Conservation (phyloP, 2,888 invertebrate genomes). For the Andrena fulva region DNA sequence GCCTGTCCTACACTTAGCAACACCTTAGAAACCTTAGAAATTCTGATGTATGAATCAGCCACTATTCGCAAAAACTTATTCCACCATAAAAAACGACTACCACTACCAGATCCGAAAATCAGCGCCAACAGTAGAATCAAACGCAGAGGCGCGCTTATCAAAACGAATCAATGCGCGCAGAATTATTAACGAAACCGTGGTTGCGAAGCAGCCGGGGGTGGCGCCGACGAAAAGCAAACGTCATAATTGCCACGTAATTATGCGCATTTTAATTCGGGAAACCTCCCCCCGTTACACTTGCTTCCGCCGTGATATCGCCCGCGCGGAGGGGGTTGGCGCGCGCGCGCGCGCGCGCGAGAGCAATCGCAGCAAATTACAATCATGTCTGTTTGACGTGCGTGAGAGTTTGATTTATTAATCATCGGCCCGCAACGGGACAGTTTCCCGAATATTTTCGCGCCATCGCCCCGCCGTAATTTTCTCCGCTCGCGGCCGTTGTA, state of each 20-base stretch:
- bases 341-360: slow-evolving; percentile 18
- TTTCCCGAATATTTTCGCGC: slow-evolving; percentile 69
- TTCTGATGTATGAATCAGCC: too few species aligned
- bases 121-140: background rate
- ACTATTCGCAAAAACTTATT: too few species aligned
- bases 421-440: slow-evolving; percentile 65
- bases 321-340: background rate
- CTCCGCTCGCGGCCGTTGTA: slow-evolving; percentile 49
- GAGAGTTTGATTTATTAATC: slow-evolving; percentile 74
- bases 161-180: slow-evolving; percentile 26
- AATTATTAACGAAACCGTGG: slow-evolving; percentile 55
- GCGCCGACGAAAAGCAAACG: slow-evolving; percentile 69
- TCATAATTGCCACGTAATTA: slow-evolving; percentile 74
- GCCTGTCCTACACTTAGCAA: too few species aligned
- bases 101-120: background rate
- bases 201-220: slow-evolving; percentile 36
- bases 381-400: slow-evolving; percentile 66
- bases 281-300: slow-evolving; percentile 28
- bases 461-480: slow-evolving; percentile 63
- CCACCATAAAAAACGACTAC: too few species aligned
- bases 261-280: slow-evolving; percentile 72
- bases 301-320: slow-evolving; percentile 23
- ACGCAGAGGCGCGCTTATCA: background rate
- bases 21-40: too few species aligned
- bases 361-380: slow-evolving; percentile 73